Evolutionary conservation across 1,140 invertebrate genomes (phyloP), one percentile per base, ranked within the genome.

Genomic region (Drosophila saltans): DNA sequence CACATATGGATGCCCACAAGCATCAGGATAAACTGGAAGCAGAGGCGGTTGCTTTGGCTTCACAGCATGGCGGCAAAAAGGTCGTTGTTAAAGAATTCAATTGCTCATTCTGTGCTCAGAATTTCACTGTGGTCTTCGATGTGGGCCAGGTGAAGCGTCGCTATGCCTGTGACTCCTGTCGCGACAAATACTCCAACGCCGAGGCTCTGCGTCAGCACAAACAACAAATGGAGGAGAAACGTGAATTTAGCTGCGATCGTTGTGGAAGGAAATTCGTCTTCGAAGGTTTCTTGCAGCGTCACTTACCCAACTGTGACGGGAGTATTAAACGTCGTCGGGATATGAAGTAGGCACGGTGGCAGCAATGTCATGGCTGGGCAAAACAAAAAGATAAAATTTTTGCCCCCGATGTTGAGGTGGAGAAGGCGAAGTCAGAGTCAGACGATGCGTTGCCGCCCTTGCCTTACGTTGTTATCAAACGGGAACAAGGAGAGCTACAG

Each of bases 201-300:
- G 91, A 92, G 73, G 81, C 81, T 3, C 39, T 92, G 61, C 90
- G 85, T 7, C 78, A 91, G 69, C 91, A 92, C 64, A 92, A 92
- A 33, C 78, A 90, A 67, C 75, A 77, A 61, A 71, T 92, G n/a
- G 91, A 91, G 21, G 86, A 92, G 70, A 92, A 92, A 57, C 90
- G 91, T 1, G 91, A 92, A 30, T 92, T 92, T 16, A 85, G 75
- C 66, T 92, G 91, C 61, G 83, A 83, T 5, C 85, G 91, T 0
- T 92, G 91, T 61, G 91, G 91, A 2, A 73, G 91, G n/a, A 92
- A 91, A 56, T 92, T 92, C 40, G 91, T 92, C 10, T 92, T 92
- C 7, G 91, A 92, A 52, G 91, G 91, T 16, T 92, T 92, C 64
- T 77, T 92, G 5, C 91, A 92, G 28, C 83, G 91, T 0, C 91